phyloP scores from a whole-genome alignment of 2,888 invertebrate species.

The Scaptomyza caliginosa region DNA sequence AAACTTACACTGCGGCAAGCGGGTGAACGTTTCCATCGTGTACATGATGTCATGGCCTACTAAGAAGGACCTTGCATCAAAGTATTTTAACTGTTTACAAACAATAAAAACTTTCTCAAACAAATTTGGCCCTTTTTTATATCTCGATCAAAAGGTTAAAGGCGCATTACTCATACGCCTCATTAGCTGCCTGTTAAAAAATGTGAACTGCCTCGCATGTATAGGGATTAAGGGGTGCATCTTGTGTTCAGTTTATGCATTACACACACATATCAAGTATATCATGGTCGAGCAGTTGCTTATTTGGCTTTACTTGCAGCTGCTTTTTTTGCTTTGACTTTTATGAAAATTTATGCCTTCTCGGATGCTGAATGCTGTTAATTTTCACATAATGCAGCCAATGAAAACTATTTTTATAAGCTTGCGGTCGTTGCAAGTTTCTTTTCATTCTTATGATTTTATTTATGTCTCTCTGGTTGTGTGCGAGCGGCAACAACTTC shows the following conservation, averaged over 20 bases:
- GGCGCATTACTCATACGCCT: slow-evolving; percentile 23
- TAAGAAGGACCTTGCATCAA: slow-evolving; percentile 20
- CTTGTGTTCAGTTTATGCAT: background rate
- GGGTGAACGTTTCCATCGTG: slow-evolving; percentile 47
- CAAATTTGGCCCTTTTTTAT: background rate
- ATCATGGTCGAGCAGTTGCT: background rate
- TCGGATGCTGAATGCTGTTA: slow-evolving; percentile 53
- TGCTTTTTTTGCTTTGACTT: slow-evolving; percentile 48
- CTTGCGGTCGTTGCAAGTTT: slow-evolving; percentile 23
- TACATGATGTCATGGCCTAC: slow-evolving; percentile 51
- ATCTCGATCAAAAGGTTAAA: background rate
- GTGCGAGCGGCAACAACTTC: slow-evolving; percentile 41
- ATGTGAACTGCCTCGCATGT: background rate
- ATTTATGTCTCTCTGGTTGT: slow-evolving; percentile 63
- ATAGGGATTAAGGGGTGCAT: background rate
- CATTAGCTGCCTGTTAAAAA: slow-evolving; percentile 13
- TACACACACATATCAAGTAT: slow-evolving; percentile 17
- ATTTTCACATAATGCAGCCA: slow-evolving; percentile 49
- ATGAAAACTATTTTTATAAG: slow-evolving; percentile 65
- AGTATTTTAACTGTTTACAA: background rate
- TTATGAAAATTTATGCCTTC: slow-evolving; percentile 60
- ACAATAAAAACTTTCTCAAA: background rate
- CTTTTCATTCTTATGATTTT: slow-evolving; percentile 58
- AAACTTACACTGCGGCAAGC: slow-evolving; percentile 57
- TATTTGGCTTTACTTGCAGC: slow-evolving; percentile 41